phyloP scores from a whole-genome alignment of 2,113 vertebrate genomes.

The Spizaetus ornatus region DNA sequence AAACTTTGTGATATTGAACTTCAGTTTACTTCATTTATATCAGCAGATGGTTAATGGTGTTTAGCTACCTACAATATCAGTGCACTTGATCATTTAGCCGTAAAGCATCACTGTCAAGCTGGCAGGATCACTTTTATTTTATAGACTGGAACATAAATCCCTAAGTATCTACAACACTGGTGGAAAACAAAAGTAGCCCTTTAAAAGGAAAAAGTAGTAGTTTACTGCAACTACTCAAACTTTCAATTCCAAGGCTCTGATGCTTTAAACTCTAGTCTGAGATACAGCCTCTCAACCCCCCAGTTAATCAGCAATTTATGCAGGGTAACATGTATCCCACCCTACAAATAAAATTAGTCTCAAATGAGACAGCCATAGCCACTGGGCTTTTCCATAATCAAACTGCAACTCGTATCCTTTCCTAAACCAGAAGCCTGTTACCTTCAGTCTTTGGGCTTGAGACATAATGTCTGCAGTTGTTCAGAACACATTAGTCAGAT shows the following conservation, averaged over 20 bases:
- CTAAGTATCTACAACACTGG: not conserved
- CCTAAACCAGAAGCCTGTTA: not conserved
- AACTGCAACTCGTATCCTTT: not conserved
- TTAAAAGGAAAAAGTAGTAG: not conserved
- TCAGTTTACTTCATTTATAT: not conserved
- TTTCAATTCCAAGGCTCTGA: not conserved
- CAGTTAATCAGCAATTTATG: not conserved
- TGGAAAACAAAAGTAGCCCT: constrained; percentile 27
- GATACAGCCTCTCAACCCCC: not conserved
- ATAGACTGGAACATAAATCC: constrained; percentile 15
- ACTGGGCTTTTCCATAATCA: not conserved
- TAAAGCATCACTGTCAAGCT: constrained; percentile 24
- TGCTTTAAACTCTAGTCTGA: not conserved
- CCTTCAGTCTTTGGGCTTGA: not conserved
- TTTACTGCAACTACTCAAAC: not conserved
- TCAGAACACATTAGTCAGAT: constrained; percentile 56
- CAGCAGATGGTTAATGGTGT: constrained; percentile 9
- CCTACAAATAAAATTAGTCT: not conserved
- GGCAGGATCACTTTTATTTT: constrained; percentile 28
- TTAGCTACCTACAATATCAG: constrained; percentile 1
- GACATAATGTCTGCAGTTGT: constrained; percentile 30
- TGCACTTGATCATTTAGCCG: constrained; percentile 26
- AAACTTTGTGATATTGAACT: not conserved
- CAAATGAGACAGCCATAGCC: not conserved
- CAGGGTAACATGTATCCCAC: not conserved